These are phyloP conservation scores for Furcifer pardalis DNA, from an alignment of 2,797 vertebrate genomes.

Conservation along the genomic window DNA sequence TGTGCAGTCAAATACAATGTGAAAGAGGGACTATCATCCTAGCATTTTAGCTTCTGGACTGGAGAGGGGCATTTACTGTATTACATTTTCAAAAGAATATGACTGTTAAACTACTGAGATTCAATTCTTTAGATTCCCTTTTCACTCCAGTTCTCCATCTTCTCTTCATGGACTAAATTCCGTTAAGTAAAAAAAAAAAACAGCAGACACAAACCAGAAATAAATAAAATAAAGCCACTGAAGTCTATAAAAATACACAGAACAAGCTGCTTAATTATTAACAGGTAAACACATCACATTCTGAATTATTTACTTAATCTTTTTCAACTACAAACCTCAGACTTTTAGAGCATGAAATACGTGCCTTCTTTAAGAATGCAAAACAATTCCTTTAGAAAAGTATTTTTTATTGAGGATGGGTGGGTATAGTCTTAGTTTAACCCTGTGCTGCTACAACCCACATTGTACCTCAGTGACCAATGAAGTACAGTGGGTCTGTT, in stretches of 20 bases:
- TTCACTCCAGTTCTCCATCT: conserved; percentile 2
- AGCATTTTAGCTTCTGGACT: conserved; percentile 29
- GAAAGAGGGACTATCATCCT: neutral
- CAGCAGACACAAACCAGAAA: conserved; percentile 58
- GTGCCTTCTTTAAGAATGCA: conserved; percentile 66
- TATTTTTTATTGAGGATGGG: conserved; percentile 15
- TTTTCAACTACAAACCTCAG: conserved; percentile 74
- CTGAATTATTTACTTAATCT: conserved; percentile 80
- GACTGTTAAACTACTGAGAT: conserved; percentile 31
- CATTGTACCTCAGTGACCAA: conserved; percentile 40
- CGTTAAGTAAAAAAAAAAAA: conserved; percentile 62
- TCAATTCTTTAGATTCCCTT: conserved; percentile 62
- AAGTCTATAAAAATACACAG: conserved; percentile 75
- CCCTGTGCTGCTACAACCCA: conserved; percentile 52
- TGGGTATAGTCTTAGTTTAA: conserved; percentile 51
- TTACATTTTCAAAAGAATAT: conserved; percentile 31
- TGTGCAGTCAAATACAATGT: conserved; percentile 19
- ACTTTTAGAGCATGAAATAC: conserved; percentile 75
- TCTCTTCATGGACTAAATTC: conserved; percentile 35
- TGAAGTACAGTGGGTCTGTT: conserved; percentile 38
- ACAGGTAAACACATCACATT: conserved; percentile 79
- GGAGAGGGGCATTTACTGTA: neutral
- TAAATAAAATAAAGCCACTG: conserved; percentile 71
- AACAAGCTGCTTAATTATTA: conserved; percentile 80
- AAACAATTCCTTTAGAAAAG: conserved; percentile 62